Percentiles rank a stretch among this genome's conserved stretches.
These are phyloP conservation scores for Triplophysa siluroides DNA, from an alignment of 2,113 vertebrate genomes.

Conservation along the genomic window DNA sequence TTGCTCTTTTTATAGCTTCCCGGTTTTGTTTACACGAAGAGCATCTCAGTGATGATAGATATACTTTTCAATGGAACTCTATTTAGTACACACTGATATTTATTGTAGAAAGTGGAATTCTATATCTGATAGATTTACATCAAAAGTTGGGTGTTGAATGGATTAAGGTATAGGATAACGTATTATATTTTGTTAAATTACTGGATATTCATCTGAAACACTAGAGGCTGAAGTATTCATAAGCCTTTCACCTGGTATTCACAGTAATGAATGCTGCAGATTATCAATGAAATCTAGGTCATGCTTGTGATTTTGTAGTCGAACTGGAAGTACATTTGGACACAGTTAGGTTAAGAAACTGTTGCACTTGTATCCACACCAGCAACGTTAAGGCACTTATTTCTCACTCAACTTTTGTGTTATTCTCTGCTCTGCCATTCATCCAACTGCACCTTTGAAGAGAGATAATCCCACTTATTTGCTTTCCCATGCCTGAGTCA, in stretches of 20 bases:
- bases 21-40: no score
- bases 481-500: conserved; percentile 77
- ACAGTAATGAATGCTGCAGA: background rate
- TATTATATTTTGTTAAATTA: background rate
- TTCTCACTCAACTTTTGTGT: conserved; percentile 37
- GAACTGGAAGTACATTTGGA: no score
- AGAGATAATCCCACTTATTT: conserved; percentile 60
- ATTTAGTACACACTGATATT: background rate
- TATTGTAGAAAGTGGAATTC: background rate
- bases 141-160: background rate
- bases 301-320: background rate
- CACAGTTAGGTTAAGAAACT: no score
- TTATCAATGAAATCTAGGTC: background rate
- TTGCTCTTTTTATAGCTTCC: no score
- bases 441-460: conserved; percentile 70
- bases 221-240: background rate
- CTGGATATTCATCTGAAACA: background rate
- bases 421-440: conserved; percentile 46
- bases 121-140: conserved; percentile 1
- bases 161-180: background rate
- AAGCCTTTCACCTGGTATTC: background rate
- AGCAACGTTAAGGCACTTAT: conserved; percentile 7
- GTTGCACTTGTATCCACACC: background rate
- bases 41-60: no score
- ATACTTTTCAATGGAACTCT: no score